Evolutionary conservation across 2,888 invertebrate genomes (phyloP), one percentile per base, ranked within the genome.

Genomic region (Ecdyonurus torrentis): DNA sequence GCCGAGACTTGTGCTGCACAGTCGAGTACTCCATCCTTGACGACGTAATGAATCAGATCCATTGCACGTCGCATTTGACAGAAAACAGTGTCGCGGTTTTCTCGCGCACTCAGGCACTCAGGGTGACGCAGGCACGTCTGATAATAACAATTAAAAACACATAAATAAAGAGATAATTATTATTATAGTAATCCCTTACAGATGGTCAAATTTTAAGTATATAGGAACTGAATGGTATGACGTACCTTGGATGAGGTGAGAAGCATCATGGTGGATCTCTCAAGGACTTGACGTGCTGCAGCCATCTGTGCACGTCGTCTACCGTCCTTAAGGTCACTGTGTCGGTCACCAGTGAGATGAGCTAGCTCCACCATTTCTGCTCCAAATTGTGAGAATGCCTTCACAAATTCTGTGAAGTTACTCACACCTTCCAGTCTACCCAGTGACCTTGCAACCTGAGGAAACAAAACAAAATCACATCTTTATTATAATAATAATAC

Each of bases 311-410:
- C 94, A 70, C 93, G 80, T 69, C 97, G 81, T 70, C 95, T 82
- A 75, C 98, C 98, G 76, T 96, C 96, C 70, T 92, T 89, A 64
- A 91, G 78, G 73, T 91, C 94, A 71, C 91, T 93, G 73, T 85
- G 85, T 69, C 86, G 75, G 71, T 85, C 85, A 19, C 84, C 95
- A 22, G 95, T 94, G 65, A 97, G 81, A 74, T 97, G 91, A 23
- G 98, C 97, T 69, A 99, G 78, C 74, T 98, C 97, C 67, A 99
- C 96, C 97, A 99, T 98, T 75, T 98, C 96, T 23, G 89, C 89
- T 53, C 98, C 99, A 75, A 99, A 98, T 75, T 96, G 93, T 69
- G 96, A 95, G 78, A 99, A 99, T 23, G 96, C 94, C 73, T 95
- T 91, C 64, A 99, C 97, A 75, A 99, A 99, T 77, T 99, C 98